Conservation (phyloP, 2,888 invertebrate species). For the Drosophila bunnanda region DNA sequence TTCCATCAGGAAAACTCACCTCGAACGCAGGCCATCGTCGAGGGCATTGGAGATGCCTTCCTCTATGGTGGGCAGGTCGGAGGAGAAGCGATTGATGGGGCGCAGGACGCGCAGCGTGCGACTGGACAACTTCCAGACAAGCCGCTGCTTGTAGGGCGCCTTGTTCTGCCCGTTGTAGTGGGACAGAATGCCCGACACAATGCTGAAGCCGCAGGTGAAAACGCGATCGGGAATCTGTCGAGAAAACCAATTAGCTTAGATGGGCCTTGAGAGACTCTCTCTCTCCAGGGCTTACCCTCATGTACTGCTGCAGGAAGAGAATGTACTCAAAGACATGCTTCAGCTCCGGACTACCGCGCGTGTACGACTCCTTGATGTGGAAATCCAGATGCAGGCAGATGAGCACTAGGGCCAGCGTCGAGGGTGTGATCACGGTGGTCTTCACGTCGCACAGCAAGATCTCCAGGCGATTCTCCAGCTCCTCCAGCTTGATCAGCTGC, state of each 20-base stretch:
- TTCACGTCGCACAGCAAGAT: slow-evolving; percentile 90
- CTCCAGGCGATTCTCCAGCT: slow-evolving; percentile 89
- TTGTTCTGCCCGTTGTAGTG: slow-evolving; percentile 90
- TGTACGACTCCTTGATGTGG: slow-evolving; percentile 85
- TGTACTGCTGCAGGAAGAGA: slow-evolving; percentile 89
- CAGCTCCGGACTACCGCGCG: slow-evolving; percentile 86
- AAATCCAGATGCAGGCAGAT: slow-evolving; percentile 90
- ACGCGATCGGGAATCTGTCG: slow-evolving; percentile 88
- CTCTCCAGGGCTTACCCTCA: slow-evolving; percentile 87
- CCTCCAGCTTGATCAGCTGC: slow-evolving; percentile 86
- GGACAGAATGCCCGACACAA: slow-evolving; percentile 88
- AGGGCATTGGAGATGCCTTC: slow-evolving; percentile 86
- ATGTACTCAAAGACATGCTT: slow-evolving; percentile 89
- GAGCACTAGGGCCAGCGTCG: slow-evolving; percentile 91
- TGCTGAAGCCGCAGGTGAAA: slow-evolving; percentile 87
- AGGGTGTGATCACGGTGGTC: slow-evolving; percentile 90
- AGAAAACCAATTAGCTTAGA: not conserved
- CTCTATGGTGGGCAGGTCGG: slow-evolving; percentile 90
- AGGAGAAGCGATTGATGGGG: slow-evolving; percentile 90
- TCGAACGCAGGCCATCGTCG: slow-evolving; percentile 84
- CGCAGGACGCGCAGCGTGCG: slow-evolving; percentile 89
- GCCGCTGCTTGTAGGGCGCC: slow-evolving; percentile 89
- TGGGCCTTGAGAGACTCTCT: not conserved
- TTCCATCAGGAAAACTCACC: slow-evolving; percentile 82
- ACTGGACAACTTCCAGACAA: slow-evolving; percentile 91